Base-by-base conservation (phyloP, 2,888 invertebrate genomes). In the Drosophila neonasuta region DNA sequence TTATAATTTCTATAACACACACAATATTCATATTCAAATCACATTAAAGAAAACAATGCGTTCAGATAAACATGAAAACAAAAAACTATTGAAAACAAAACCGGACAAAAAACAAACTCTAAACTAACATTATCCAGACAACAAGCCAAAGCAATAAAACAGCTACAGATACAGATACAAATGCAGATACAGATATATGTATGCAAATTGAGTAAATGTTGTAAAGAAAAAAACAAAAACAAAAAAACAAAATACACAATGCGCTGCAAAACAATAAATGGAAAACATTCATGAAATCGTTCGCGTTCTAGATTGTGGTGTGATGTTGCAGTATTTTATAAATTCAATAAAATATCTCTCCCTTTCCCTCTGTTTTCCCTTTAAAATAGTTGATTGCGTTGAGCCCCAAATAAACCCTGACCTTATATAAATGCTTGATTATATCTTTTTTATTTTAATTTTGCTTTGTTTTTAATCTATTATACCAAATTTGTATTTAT, bases 181-280 rank as follows among this genome's bases (percentile, higher is more conserved):
- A 34, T 32, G n/a, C 39, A 36, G 30, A 32, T 61, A 36, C 51
- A 74, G 13, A 30, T 55, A 76, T 36, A 76, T 36, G 36, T n/a
- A n/a, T 36, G 36, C 36, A 36, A 36, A 36, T 76, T 66, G 64
- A 51, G 24, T 72, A 73, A 73, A 79, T 76, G 79, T 39, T 56
- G 55, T 60, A 48, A 58, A 42, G 42, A 52, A 39, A 17, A 42
- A 11, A 58, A 46, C 42, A 52, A 39, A 24, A 24, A 24, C 1
- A 5, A 15, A 42, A 11, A 34, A n/a, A 36, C 5, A 32, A 6
- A 11, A 36, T n/a, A 36, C 36, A 36, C 36, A 36, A 36, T 36
- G 36, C 36, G 32, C 39, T 41, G 15, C 6, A 58, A 36, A 62
- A 17, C 30, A 48, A 57, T 54, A 60, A 36, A 41, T 63, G 46